Conservation (phyloP, 2,888 invertebrate species). For the Baronia brevicornis region DNA sequence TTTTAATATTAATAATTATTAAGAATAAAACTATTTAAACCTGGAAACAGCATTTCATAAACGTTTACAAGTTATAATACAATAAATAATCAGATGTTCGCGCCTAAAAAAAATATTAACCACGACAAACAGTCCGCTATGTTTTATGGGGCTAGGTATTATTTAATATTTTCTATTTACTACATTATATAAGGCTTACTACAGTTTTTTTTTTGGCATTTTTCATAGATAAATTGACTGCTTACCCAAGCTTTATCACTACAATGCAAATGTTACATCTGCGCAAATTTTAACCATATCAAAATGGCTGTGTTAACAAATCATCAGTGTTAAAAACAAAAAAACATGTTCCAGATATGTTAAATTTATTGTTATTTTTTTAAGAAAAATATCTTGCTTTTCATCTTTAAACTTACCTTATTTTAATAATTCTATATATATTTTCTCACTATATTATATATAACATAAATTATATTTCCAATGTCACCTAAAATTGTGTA, state of each 20-base stretch:
- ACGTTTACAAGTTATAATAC: too few relatives aligned
- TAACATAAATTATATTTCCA: conserved; percentile 33
- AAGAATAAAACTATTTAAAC: too few relatives aligned
- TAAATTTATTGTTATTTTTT: conserved; percentile 28
- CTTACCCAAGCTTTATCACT: conserved; percentile 8
- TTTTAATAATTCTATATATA: conserved; percentile 37
- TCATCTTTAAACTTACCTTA: conserved; percentile 25
- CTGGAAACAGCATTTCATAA: too few relatives aligned
- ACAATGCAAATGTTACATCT: conserved; percentile 10
- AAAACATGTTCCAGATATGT: conserved; percentile 37
- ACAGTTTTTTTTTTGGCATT: conserved; percentile 43
- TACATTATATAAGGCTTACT: conserved; percentile 35
- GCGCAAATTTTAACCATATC: too few relatives aligned
- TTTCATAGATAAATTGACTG: conserved; percentile 28
- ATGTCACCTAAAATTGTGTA: conserved; percentile 38
- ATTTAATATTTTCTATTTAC: conserved; percentile 42
- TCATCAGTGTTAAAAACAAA: conserved; percentile 12
- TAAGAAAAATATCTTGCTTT: conserved; percentile 45
- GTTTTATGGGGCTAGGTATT: conserved; percentile 37
- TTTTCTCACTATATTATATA: conserved; percentile 42
- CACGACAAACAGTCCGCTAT: conserved; percentile 36
- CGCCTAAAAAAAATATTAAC: conserved; percentile 44
- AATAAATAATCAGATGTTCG: conserved; percentile 24
- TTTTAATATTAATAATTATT: too few relatives aligned
- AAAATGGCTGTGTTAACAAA: too few relatives aligned